Evolutionary conservation across 2,888 invertebrate genomes (phyloP).

Genomic region (Proisotoma minuta): DNA sequence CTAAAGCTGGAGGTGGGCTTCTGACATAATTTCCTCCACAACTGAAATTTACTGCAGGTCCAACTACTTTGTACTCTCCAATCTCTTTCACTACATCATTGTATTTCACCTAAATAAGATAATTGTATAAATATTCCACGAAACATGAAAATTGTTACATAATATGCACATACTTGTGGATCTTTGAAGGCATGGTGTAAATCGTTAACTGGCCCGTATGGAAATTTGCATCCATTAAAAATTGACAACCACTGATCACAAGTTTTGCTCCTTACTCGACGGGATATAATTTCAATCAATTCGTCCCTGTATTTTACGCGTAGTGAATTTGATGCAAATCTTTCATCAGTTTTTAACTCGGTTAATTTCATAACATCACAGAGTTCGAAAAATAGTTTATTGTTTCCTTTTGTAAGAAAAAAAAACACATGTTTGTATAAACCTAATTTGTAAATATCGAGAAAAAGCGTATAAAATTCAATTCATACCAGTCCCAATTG

Average conservation of each 20-base stretch:
- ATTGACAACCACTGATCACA: slow-evolving; percentile 68
- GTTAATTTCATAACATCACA: slow-evolving; percentile 62
- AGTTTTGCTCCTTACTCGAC: slow-evolving; percentile 61
- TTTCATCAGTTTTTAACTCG: slow-evolving; percentile 60
- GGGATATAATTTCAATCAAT: slow-evolving; percentile 61
- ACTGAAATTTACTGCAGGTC: slow-evolving; percentile 80
- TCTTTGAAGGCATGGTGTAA: slow-evolving; percentile 81
- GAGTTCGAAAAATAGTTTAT: slow-evolving; percentile 67
- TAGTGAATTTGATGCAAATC: slow-evolving; percentile 66
- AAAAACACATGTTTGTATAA: slow-evolving; percentile 3
- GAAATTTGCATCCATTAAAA: slow-evolving; percentile 72
- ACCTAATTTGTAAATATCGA: neutral
- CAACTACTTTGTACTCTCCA: slow-evolving; percentile 70
- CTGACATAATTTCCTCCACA: slow-evolving; percentile 66
- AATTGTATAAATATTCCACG: neutral
- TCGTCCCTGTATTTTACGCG: slow-evolving; percentile 72
- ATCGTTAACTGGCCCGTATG: slow-evolving; percentile 84
- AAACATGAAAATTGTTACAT: neutral
- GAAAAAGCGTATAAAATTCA: neutral
- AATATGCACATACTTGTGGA: slow-evolving; percentile 60
- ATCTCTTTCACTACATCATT: slow-evolving; percentile 57
- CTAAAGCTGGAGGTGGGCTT: slow-evolving; percentile 74
- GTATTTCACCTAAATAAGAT: slow-evolving; percentile 31
- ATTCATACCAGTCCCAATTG: slow-evolving; percentile 83
- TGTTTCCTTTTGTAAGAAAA: slow-evolving; percentile 35